Evolutionary conservation across 2,113 vertebrate species (phyloP).

Genomic region (Crypturellus undulatus): DNA sequence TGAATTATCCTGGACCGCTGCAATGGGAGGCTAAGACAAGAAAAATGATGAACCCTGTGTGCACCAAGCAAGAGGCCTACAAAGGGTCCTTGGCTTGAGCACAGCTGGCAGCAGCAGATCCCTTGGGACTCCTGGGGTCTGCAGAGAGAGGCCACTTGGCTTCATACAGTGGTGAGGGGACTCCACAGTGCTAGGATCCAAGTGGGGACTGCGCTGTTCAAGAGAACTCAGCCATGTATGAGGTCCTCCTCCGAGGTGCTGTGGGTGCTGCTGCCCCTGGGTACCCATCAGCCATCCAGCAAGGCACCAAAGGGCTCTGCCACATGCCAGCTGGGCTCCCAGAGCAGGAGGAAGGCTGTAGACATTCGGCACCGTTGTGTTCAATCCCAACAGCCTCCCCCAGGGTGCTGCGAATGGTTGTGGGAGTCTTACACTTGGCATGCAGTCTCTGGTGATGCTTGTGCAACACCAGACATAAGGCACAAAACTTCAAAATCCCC

Average conservation of each 20-base stretch:
- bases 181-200: not conserved
- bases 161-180: not conserved
- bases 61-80: not conserved
- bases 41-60: not conserved
- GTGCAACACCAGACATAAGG: rapidly evolving
- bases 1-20: not conserved
- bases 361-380: too few species aligned
- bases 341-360: too few species aligned
- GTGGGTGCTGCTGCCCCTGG: too few species aligned
- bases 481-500: not conserved
- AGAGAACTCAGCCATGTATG: not conserved
- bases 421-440: not conserved
- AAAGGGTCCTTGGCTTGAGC: not conserved
- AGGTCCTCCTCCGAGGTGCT: not conserved
- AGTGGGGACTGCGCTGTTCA: too few species aligned
- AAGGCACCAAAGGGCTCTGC: too few species aligned
- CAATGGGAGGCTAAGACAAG: not conserved
- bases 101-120: not conserved
- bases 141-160: not conserved
- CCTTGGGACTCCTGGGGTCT: not conserved
- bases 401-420: not conserved
- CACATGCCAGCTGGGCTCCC: too few species aligned
- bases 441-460: not conserved
- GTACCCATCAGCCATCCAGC: too few species aligned
- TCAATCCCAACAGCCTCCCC: not conserved